Evolutionary conservation across 2,888 invertebrate species (phyloP).

Genomic region (Pimpla rufipes): DNA sequence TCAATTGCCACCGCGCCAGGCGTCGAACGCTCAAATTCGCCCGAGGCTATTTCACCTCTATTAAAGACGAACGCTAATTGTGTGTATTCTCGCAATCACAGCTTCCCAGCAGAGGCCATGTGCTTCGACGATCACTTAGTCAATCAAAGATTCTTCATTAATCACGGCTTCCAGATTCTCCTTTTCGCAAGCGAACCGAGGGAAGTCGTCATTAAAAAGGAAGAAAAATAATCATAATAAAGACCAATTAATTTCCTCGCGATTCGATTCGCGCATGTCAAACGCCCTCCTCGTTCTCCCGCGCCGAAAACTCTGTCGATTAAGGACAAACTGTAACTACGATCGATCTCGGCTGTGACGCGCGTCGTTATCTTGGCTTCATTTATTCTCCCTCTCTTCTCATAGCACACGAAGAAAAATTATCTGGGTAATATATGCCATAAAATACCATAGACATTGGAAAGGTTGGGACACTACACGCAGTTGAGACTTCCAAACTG

Average conservation of each 20-base stretch:
- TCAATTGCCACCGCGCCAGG: not conserved
- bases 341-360: not conserved
- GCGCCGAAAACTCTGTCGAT: not conserved
- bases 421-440: no score
- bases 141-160: conserved; percentile 3
- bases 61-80: conserved; percentile 1
- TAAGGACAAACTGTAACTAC: not conserved
- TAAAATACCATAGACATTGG: no score
- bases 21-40: not conserved
- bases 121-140: not conserved
- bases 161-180: not conserved
- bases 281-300: not conserved
- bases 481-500: no score
- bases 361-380: not conserved
- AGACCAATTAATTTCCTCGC: not conserved
- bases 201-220: not conserved
- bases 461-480: no score
- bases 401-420: no score
- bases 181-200: not conserved
- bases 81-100: not conserved
- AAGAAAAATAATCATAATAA: not conserved
- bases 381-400: no score
- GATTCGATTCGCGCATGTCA: not conserved
- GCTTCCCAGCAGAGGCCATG: not conserved
- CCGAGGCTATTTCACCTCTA: not conserved